These are phyloP conservation scores for Tiliqua scincoides DNA, from an alignment of 2,113 vertebrate genomes.

Conservation along the genomic window DNA sequence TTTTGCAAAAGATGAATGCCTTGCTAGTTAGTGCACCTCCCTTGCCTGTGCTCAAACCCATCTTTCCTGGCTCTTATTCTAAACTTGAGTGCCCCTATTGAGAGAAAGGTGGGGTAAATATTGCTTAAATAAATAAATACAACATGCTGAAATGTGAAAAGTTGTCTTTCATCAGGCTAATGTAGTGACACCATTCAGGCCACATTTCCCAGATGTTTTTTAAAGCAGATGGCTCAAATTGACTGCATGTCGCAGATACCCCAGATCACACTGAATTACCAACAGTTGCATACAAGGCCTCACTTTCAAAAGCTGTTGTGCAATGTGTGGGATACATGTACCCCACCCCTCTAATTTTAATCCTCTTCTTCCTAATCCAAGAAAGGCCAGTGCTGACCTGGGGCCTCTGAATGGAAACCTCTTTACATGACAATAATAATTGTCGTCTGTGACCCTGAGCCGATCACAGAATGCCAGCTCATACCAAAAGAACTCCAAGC, in stretches of 20 bases:
- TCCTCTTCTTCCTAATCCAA: constrained; percentile 10
- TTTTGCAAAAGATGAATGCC: too few relatives aligned
- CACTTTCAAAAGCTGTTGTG: background rate
- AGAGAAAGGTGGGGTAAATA: too few relatives aligned
- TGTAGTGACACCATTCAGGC: too few relatives aligned
- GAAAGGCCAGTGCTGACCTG: background rate
- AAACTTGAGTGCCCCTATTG: too few relatives aligned
- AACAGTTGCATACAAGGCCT: background rate
- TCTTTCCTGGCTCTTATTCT: too few relatives aligned
- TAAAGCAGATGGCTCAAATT: background rate
- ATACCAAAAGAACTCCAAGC: constrained; percentile 31
- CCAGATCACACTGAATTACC: background rate
- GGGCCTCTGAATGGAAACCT: constrained; percentile 29
- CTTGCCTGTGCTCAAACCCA: too few relatives aligned
- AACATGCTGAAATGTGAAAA: too few relatives aligned
- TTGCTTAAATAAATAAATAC: too few relatives aligned
- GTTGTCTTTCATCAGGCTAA: too few relatives aligned
- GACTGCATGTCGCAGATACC: background rate
- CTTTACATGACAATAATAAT: constrained; percentile 56
- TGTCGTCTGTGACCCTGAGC: constrained; percentile 36
- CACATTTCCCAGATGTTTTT: background rate
- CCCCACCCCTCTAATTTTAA: constrained; percentile 17
- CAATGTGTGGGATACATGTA: background rate
- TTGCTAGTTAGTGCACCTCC: too few relatives aligned
- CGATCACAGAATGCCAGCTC: constrained; percentile 42